Evolutionary conservation across 2,888 invertebrate species (phyloP), one percentile per base, ranked within the genome.

Genomic region (Chymomyza procnemis): DNA sequence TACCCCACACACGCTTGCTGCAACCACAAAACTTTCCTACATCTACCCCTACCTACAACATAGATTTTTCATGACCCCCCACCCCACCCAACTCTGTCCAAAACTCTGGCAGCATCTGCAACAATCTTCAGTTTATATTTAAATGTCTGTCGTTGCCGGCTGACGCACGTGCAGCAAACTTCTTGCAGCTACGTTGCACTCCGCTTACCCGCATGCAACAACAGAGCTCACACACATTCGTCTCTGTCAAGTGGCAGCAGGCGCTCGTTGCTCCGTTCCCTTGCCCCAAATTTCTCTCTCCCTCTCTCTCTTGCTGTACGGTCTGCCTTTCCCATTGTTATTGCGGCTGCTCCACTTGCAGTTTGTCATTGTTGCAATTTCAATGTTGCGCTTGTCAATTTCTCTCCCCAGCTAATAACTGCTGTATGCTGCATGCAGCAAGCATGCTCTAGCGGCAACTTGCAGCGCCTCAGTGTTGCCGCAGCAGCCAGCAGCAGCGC

Each of bases 301-400:
- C 12, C 26, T 0, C 22, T 6, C 16, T 26, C 26, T 12, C 18
- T 6, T 12, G 18, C 1, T 26, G 26, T 12, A 41, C 21, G 9
- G 9, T 9, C 12, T 41, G 12, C 12, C 34, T 41, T 14, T 41
- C 12, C 12, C 12, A 41, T 41, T 41, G 34, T 41, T 41, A 26
- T 41, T 41, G 34, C 34, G 34, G 34, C 34, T 57, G 30, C 19
- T 19, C 50, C 52, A 16, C 41, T 63, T 74, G 72, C 80, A 83
- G 86, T 82, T 87, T 83, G 80, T 87, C 87, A 87, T 85, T 82
- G 81, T 80, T 73, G 80, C 81, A 82, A 83, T 81, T 83, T 87
- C 82, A 83, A 83, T 83, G 82, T 83, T 83, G 78, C 84, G 88
- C 82, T 85, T 82, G 82, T 83, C 82, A 83, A 83, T 83, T 83